Percentiles rank a stretch among this genome's conserved stretches.
phyloP scores from a whole-genome alignment of 30 jellyfish, hydroid and myxozoan species.

The Morbakka virulenta region DNA sequence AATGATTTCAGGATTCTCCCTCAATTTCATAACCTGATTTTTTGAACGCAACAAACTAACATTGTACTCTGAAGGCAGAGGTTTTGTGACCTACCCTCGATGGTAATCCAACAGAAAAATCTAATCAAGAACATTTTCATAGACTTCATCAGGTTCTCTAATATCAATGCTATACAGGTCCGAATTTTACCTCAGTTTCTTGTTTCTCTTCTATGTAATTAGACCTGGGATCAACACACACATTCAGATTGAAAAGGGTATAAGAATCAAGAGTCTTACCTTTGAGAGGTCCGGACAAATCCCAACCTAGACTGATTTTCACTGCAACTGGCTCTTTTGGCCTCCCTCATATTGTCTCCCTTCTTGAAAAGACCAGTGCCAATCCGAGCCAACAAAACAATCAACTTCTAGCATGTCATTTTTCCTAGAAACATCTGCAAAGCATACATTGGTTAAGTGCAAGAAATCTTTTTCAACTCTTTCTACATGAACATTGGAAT shows the following conservation, averaged over 20 bases:
- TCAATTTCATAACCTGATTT: not conserved
- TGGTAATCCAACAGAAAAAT: no score
- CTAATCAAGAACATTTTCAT: not conserved
- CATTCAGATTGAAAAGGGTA: slow-evolving; percentile 8
- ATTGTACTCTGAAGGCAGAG: no score
- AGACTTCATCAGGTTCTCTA: not conserved
- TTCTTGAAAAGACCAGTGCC: slow-evolving; percentile 28
- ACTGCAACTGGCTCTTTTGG: slow-evolving; percentile 47
- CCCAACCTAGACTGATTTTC: slow-evolving; percentile 26
- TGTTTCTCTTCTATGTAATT: not conserved
- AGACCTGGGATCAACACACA: not conserved
- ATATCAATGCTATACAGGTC: not conserved
- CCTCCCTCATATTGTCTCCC: no score
- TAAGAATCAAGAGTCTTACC: slow-evolving; percentile 26
- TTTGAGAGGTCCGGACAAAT: slow-evolving; percentile 25
- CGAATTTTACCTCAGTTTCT: not conserved
- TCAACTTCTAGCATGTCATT: slow-evolving; percentile 16
- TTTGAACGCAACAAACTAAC: no score
- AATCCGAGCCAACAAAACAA: slow-evolving; percentile 24
- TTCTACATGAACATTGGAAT: slow-evolving; percentile 17
- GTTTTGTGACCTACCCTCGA: no score
- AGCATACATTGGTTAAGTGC: slow-evolving; percentile 17
- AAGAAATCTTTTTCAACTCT: not conserved
- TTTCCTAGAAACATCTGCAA: slow-evolving; percentile 28
- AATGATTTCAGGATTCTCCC: not conserved